A percentile compares a stretch with the other conserved stretches of the same genome.
Evolutionary conservation across 2,113 vertebrate species (phyloP).

Genomic region (Actenoides hombroni): DNA sequence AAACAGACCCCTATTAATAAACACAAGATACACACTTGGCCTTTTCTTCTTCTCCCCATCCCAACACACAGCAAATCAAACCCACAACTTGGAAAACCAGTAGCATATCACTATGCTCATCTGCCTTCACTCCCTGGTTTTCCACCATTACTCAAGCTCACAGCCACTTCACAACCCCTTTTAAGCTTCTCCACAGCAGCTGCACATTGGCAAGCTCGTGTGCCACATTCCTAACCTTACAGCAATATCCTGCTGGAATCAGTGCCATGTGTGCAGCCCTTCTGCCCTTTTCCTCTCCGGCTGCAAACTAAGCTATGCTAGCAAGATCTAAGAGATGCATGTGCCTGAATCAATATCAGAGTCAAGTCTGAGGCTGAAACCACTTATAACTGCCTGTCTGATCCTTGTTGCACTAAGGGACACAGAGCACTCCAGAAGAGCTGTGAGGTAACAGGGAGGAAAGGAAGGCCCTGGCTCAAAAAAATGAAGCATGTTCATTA

Average conservation of each 20-base stretch:
- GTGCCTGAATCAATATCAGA: neutral
- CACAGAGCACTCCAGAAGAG: neutral
- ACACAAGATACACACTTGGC: accelerated
- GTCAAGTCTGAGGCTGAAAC: neutral
- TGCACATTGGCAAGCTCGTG: neutral
- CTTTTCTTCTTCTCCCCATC: neutral
- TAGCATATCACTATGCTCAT: accelerated
- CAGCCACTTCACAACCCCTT: neutral
- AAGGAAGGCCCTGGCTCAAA: neutral
- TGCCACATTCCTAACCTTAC: neutral
- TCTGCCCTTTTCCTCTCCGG: neutral
- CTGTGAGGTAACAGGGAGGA: neutral
- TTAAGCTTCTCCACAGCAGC: neutral
- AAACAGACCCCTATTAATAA: neutral
- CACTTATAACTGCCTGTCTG: neutral
- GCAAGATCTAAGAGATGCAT: neutral
- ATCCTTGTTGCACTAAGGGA: neutral
- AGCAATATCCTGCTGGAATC: constrained; percentile 44
- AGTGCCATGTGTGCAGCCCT: neutral
- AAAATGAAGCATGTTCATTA: neutral
- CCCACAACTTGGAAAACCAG: neutral
- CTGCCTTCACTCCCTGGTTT: neutral
- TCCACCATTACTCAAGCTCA: neutral
- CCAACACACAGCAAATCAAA: neutral
- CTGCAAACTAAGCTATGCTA: neutral